Percentiles rank a stretch among this genome's conserved stretches.
These are phyloP conservation scores for Cyrtodaria siliqua DNA, from an alignment of 2,888 invertebrate species.

Conservation along the genomic window DNA sequence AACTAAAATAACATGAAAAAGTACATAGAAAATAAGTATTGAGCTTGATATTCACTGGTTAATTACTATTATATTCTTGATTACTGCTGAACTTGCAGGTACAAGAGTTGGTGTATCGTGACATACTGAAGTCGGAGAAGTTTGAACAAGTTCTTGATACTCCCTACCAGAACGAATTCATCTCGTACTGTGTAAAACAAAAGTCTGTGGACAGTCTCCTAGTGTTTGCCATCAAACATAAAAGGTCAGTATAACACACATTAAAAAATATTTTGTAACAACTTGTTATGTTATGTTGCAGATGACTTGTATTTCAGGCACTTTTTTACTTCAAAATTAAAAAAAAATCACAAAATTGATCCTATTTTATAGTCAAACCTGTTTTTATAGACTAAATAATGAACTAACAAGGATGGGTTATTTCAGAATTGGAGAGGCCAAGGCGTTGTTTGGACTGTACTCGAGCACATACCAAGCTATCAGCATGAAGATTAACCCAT, in stretches of 20 bases:
- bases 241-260: conserved; percentile 54
- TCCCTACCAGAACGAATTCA: conserved; percentile 46
- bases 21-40: too few relatives aligned
- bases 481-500: conserved; percentile 25
- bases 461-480: conserved; percentile 29
- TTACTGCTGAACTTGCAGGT: conserved; percentile 65
- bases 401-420: too few relatives aligned
- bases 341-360: too few relatives aligned
- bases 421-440: conserved; percentile 67
- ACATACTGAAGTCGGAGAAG: conserved; percentile 57
- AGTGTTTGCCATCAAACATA: conserved; percentile 66
- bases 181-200: conserved; percentile 58
- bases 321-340: too few relatives aligned
- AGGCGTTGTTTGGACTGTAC: conserved; percentile 59
- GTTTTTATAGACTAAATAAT: too few relatives aligned
- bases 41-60: too few relatives aligned
- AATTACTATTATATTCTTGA: too few relatives aligned
- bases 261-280: too few relatives aligned
- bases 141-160: conserved; percentile 55
- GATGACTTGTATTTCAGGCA: too few relatives aligned
- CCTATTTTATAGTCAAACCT: too few relatives aligned
- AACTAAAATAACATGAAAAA: too few relatives aligned
- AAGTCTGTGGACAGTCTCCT: conserved; percentile 66
- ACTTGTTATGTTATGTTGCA: too few relatives aligned
- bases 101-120: conserved; percentile 59